Conservation (phyloP, 2,113 vertebrate species). For the Collichthys lucidus region DNA sequence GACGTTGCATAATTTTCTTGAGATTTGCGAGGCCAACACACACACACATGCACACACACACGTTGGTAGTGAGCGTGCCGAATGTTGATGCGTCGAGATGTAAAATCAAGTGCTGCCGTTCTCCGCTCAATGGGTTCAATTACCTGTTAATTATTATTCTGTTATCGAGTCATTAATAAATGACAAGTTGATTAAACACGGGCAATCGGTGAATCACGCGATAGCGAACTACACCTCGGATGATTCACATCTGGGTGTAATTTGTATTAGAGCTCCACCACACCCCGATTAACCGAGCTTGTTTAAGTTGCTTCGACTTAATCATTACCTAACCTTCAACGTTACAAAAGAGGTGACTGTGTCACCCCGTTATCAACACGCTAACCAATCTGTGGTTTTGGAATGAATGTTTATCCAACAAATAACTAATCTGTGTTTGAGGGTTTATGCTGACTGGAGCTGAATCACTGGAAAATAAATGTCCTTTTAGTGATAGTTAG, state of each 20-base stretch:
- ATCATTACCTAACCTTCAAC: slow-evolving; percentile 45
- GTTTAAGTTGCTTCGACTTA: slow-evolving; percentile 26
- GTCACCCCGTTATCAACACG: neutral
- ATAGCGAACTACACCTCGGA: neutral
- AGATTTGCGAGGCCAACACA: neutral
- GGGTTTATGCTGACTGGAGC: neutral
- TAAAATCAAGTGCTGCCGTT: neutral
- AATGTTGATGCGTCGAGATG: neutral
- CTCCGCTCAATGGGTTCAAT: neutral
- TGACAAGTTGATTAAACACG: neutral
- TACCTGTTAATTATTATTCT: neutral
- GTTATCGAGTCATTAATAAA: neutral
- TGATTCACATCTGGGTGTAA: slow-evolving; percentile 20
- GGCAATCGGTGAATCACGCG: neutral
- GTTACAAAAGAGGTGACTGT: slow-evolving; percentile 7
- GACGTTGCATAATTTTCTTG: slow-evolving; percentile 23
- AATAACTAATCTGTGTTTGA: slow-evolving; percentile 15
- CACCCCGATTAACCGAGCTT: slow-evolving; percentile 37
- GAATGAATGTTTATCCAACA: slow-evolving; percentile 2
- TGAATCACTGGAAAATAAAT: neutral
- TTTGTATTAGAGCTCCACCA: slow-evolving; percentile 22
- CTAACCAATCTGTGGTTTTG: slow-evolving; percentile 16
- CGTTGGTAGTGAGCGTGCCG: neutral
- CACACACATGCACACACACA: neutral
- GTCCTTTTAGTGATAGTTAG: neutral